phyloP scores from a whole-genome alignment of 92 coral and sea anemone genomes.

The Phenganax marumi region DNA sequence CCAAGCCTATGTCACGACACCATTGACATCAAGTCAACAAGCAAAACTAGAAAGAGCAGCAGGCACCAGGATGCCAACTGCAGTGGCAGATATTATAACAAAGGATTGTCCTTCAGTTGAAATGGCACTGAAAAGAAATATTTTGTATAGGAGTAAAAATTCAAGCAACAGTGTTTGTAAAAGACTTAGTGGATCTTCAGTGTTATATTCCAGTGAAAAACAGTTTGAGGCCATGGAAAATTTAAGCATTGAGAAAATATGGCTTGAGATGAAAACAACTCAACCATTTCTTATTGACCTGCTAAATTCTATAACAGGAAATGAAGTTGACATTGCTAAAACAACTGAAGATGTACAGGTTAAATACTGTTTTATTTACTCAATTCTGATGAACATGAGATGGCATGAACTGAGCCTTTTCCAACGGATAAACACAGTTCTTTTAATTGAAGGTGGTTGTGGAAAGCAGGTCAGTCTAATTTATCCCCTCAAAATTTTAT shows the following conservation, averaged over 20 bases:
- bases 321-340: not conserved
- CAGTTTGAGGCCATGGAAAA: not conserved
- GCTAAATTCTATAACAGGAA: not conserved
- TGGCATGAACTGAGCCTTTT: conserved; percentile 1
- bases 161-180: not conserved
- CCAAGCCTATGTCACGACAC: not conserved
- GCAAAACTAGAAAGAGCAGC: not conserved
- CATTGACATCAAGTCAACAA: not conserved
- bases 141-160: not conserved
- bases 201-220: not conserved
- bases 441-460: not conserved
- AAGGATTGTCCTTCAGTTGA: not conserved
- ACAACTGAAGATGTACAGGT: not conserved
- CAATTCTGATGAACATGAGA: not conserved
- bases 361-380: not conserved
- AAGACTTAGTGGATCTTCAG: not conserved
- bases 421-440: not conserved
- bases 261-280: not conserved
- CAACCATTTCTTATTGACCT: not conserved
- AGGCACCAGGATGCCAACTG: not conserved
- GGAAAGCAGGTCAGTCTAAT: not conserved
- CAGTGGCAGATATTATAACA: not conserved
- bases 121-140: not conserved
- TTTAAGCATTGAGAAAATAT: not conserved
- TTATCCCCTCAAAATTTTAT: too few species aligned